Evolutionary conservation across 2,113 vertebrate genomes (phyloP).

Genomic region (Odocoileus virginianus): DNA sequence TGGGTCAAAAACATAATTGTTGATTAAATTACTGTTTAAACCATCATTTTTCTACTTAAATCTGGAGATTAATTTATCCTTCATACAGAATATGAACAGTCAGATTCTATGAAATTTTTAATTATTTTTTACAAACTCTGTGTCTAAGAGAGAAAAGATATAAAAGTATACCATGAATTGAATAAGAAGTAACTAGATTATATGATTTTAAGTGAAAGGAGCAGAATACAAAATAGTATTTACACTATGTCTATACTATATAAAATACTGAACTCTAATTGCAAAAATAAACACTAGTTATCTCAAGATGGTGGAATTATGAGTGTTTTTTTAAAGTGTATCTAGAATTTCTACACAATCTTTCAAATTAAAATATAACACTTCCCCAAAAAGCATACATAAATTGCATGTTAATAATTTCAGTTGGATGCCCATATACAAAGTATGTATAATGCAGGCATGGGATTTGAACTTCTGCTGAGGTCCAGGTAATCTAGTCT

Average conservation of each 20-base stretch:
- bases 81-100: constrained; percentile 59
- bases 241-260: constrained; percentile 49
- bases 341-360: constrained; percentile 25
- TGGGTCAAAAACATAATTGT: constrained; percentile 21
- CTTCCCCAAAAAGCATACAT: background rate
- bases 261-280: constrained; percentile 45
- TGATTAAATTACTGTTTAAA: constrained; percentile 53
- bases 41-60: constrained; percentile 30
- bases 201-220: constrained; percentile 49
- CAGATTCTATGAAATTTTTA: constrained; percentile 35
- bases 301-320: background rate
- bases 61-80: constrained; percentile 54
- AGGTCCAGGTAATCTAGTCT: background rate
- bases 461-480: background rate
- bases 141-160: constrained; percentile 43
- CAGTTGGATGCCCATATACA: background rate
- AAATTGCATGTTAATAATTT: background rate
- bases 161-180: constrained; percentile 46
- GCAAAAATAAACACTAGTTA: constrained; percentile 40
- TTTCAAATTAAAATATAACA: constrained; percentile 40
- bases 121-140: constrained; percentile 46
- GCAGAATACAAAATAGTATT: constrained; percentile 51
- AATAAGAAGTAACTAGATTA: constrained; percentile 37
- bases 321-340: background rate
- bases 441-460: background rate